A percentile compares a stretch with the other conserved stretches of the same genome.
These are phyloP conservation scores for Capitella teleta DNA, from an alignment of 1,140 invertebrate genomes.

Conservation along the genomic window DNA sequence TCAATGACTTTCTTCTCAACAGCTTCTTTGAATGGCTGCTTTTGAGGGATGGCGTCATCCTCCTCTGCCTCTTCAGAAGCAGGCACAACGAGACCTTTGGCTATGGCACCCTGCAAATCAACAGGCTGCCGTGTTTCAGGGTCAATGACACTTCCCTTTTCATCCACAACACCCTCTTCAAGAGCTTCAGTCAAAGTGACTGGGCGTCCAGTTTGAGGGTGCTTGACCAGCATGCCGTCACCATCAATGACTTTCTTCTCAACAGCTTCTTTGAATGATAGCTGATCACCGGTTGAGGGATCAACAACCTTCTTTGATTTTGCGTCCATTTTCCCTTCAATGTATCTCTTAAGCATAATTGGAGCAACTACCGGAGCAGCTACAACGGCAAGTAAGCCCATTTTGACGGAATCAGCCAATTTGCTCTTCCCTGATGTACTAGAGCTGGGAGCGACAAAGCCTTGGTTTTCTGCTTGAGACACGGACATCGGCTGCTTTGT, in stretches of 20 bases:
- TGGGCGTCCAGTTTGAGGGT: constrained; percentile 28
- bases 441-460: constrained; percentile 3
- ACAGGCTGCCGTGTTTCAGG: constrained; percentile 35
- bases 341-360: not conserved
- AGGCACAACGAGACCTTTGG: constrained; percentile 22
- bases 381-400: constrained; percentile 52
- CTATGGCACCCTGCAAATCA: constrained; percentile 16
- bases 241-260: constrained; percentile 23
- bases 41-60: too few relatives aligned
- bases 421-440: too few relatives aligned
- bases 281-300: constrained; percentile 13
- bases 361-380: not conserved
- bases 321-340: constrained; percentile 18
- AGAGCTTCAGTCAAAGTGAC: constrained; percentile 62
- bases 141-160: constrained; percentile 68
- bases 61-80: too few relatives aligned
- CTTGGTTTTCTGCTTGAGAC: constrained; percentile 44
- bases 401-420: constrained; percentile 44
- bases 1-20: constrained; percentile 25
- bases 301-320: constrained; percentile 47
- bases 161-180: constrained; percentile 53
- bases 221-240: constrained; percentile 22
- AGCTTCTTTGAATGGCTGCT: too few relatives aligned
- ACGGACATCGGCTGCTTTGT: constrained; percentile 26
- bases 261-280: constrained; percentile 27